These are phyloP conservation scores for Nettapus auritus DNA, from an alignment of 2,113 vertebrate genomes.

Conservation along the genomic window DNA sequence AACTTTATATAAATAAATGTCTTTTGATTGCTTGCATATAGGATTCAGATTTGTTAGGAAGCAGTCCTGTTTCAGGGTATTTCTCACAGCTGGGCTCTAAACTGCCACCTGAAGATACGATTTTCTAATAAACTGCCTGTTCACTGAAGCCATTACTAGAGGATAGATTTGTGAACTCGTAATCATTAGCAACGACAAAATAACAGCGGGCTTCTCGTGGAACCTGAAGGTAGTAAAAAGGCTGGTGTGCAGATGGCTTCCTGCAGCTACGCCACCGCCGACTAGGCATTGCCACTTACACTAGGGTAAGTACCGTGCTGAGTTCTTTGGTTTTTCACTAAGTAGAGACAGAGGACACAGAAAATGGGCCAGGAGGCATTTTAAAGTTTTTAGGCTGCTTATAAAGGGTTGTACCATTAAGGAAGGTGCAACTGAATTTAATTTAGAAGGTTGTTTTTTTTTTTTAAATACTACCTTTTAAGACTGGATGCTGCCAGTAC, in stretches of 20 bases:
- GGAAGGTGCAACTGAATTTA: neutral
- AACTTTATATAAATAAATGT: slow-evolving; percentile 84
- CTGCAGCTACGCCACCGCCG: slow-evolving; percentile 8
- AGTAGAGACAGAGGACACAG: neutral
- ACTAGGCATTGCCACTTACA: neutral
- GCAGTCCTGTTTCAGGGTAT: slow-evolving; percentile 49
- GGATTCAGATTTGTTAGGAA: slow-evolving; percentile 76
- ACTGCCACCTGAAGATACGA: neutral
- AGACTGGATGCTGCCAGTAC: slow-evolving; percentile 62
- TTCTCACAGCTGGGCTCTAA: slow-evolving; percentile 24
- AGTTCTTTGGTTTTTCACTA: neutral
- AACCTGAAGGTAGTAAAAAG: neutral
- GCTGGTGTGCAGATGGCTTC: neutral
- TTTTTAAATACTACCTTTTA: slow-evolving; percentile 51
- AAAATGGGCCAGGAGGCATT: neutral
- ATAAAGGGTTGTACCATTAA: neutral
- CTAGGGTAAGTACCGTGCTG: neutral
- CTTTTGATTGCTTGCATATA: slow-evolving; percentile 78
- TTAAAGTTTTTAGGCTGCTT: slow-evolving; percentile 11
- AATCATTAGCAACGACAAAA: neutral
- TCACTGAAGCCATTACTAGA: neutral
- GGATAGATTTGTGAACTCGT: neutral
- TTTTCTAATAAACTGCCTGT: neutral
- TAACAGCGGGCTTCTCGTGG: neutral
- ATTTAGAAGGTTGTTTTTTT: neutral